Base-by-base conservation (phyloP, 1,140 invertebrate species). In the Heliconius hermathena region DNA sequence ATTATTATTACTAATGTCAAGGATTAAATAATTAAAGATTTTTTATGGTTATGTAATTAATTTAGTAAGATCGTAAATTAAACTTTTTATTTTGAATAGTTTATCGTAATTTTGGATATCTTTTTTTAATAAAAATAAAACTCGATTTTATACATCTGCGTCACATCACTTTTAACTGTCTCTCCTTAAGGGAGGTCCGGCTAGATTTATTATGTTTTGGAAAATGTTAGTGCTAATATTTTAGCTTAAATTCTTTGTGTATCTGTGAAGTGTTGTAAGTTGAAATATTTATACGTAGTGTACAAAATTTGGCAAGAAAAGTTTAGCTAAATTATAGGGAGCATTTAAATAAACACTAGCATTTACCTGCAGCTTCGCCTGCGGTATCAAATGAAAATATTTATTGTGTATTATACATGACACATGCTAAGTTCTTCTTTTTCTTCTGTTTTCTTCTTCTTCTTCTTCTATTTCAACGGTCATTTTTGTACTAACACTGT, bases 101-200 rank as follows among this genome's bases (percentile, higher is more conserved):
- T 26, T 4, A 3, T 66, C n/a, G 0, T 16, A 1, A 3, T 29
- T 29, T 66, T 16, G 5, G 29, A 66, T 29, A 66, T 66, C 11
- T 0, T 13, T 66, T 66, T 13, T 60, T 29, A 11, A 29, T 13
- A 5, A 22, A 66, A 2, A n/a, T n/a, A 66, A 66, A 66, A 4
- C 11, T 66, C 60, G 60, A 66, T 66, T 66, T 66, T 29, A 4
- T 16, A 66, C 26, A 26, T 29, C 18, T 1, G 11, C 18, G 29
- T 20, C 71, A 38, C 36, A 72, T 26, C 71, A 72, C 71, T 72
- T 38, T 18, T 41, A 72, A 38, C 36, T 72, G 29, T 41, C 33
- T 66, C 75, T 76, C 75, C 75, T 76, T 76, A 60, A 76, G 74
- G 75, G 75, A 76, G 75, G 75, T 76, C 75, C 75, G 75, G 75